Base-by-base conservation (phyloP, 1,140 invertebrate species). In the Musca domestica region DNA sequence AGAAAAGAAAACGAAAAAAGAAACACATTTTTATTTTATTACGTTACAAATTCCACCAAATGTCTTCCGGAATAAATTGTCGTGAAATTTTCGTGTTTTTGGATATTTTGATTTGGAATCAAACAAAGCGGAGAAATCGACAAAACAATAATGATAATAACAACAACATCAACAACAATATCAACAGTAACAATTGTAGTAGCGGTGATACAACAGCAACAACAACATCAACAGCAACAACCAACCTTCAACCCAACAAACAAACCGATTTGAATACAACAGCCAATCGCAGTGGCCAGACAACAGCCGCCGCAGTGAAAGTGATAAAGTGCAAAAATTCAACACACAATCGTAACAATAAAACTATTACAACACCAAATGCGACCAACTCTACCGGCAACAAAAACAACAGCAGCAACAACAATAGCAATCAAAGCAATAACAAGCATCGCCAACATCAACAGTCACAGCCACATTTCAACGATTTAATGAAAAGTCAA, bases 41-140 rank as follows among this genome's bases (percentile, higher is more conserved):
- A 27, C 10, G n/a, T 27, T 34, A 41, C 56, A 7, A 61, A 61
- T 61, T 61, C 56, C 56, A 61, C 72, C 76, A 75, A 80, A 80
- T 80, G 77, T 80, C 77, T 80, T 79, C 77, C 77, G 77, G 77
- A 80, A 80, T 80, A 71, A 80, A 80, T 77, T 77, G 77, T 80
- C 77, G 77, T 80, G 77, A 80, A 80, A 80, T 80, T 80, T 80
- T 80, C 77, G 77, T 80, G 75, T 80, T 80, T 80, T 80, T 80
- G 77, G 77, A 80, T 78, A 80, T 80, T 76, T 80, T 80, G 77
- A 77, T 80, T 77, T 80, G 77, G 77, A 80, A 80, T 78, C 77
- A 80, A 80, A 76, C 75, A 71, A 77, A 77, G 74, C 77, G 78
- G 77, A 79, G 77, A 79, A 79, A 79, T 79, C 77, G 76, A 76